These are phyloP conservation scores for Saturnia japonica DNA, from an alignment of 2,888 invertebrate genomes.

Conservation along the genomic window DNA sequence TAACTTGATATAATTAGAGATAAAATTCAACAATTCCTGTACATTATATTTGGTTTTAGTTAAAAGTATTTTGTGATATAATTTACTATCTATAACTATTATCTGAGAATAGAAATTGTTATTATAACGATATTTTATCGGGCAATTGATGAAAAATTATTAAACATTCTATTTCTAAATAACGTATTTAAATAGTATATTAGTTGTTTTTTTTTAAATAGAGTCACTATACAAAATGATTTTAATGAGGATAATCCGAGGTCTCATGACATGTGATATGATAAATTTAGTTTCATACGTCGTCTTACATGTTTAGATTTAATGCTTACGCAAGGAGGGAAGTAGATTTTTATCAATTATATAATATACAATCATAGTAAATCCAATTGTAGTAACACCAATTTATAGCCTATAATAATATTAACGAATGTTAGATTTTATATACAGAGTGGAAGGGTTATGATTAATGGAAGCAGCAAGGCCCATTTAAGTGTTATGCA, in stretches of 20 bases:
- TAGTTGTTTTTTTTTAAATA: neutral
- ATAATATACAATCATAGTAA: conserved; percentile 49
- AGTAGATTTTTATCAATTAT: conserved; percentile 34
- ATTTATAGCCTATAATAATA: conserved; percentile 72
- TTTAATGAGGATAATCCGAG: conserved; percentile 2
- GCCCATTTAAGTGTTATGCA: neutral
- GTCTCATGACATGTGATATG: conserved; percentile 46
- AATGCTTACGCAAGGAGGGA: conserved; percentile 56
- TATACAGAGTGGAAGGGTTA: conserved; percentile 55
- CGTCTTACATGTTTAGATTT: conserved; percentile 35
- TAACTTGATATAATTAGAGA: neutral
- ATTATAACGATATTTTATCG: neutral
- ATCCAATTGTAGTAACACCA: conserved; percentile 74
- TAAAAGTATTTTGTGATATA: neutral
- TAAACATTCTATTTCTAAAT: neutral
- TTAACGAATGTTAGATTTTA: conserved; percentile 77
- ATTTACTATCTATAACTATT: neutral
- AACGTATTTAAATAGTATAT: neutral
- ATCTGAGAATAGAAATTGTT: neutral
- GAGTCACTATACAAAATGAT: neutral
- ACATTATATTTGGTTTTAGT: neutral
- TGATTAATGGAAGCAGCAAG: neutral
- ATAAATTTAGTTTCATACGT: conserved; percentile 51
- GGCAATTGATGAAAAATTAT: neutral
- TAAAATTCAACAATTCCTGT: neutral